phyloP scores from a whole-genome alignment of 2,797 vertebrate species.

The Lithobates pipiens region DNA sequence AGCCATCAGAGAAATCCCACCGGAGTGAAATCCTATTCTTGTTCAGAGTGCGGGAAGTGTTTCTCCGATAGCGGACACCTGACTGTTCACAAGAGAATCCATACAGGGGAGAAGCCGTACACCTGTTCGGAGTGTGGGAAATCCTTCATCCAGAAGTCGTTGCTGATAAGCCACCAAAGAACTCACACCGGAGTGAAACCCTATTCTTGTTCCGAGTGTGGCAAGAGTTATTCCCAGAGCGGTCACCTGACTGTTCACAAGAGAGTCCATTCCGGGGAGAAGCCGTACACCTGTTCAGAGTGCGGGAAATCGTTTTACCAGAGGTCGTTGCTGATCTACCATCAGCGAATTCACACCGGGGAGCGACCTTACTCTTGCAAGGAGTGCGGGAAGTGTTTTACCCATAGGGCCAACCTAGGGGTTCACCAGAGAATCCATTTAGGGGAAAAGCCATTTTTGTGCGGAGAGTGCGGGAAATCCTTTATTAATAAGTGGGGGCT shows the following conservation, averaged over 20 bases:
- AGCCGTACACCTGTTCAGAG: neutral
- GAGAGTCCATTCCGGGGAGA: constrained; percentile 65
- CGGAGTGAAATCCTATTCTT: neutral
- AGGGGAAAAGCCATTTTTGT: neutral
- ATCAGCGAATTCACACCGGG: neutral
- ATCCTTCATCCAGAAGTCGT: constrained; percentile 70
- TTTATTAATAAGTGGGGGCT: neutral
- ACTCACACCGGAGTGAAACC: constrained; percentile 71
- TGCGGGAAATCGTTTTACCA: neutral
- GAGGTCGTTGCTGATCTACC: neutral
- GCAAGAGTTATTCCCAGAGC: constrained; percentile 71
- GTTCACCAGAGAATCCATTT: neutral
- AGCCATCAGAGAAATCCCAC: neutral
- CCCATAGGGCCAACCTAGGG: neutral
- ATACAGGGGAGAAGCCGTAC: neutral
- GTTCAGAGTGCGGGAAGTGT: neutral
- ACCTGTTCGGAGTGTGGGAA: constrained; percentile 77
- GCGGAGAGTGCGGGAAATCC: neutral
- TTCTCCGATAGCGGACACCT: neutral
- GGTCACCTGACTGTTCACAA: constrained; percentile 68
- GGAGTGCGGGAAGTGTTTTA: neutral
- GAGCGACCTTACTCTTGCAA: neutral
- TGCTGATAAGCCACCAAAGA: constrained; percentile 65
- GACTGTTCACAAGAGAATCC: neutral
- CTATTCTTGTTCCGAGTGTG: constrained; percentile 72